These are phyloP conservation scores for Climacteris rufus DNA, from an alignment of 2,113 vertebrate species.

Conservation along the genomic window DNA sequence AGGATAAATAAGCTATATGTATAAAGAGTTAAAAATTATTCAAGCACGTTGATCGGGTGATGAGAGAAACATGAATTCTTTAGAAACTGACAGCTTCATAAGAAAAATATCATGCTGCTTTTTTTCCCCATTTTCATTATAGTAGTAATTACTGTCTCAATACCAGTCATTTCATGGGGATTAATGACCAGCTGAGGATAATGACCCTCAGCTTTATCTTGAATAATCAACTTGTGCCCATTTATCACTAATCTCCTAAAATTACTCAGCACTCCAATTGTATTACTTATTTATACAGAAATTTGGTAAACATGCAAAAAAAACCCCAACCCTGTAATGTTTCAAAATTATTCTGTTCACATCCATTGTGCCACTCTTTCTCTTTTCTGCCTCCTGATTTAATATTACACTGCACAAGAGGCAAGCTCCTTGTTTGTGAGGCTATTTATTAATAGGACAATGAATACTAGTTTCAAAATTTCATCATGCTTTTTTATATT, in stretches of 20 bases:
- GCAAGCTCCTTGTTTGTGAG: not conserved
- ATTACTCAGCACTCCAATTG: constrained; percentile 5
- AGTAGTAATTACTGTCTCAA: constrained; percentile 41
- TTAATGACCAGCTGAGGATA: constrained; percentile 51
- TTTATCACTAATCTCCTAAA: constrained; percentile 35
- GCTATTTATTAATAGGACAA: not conserved
- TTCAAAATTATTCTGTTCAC: not conserved
- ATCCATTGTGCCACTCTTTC: not conserved
- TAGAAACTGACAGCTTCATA: not conserved
- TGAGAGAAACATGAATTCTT: not conserved
- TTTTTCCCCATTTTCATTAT: not conserved
- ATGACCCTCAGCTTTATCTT: constrained; percentile 32
- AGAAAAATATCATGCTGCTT: constrained; percentile 13
- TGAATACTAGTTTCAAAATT: not conserved
- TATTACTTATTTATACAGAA: constrained; percentile 10
- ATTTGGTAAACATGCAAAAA: not conserved
- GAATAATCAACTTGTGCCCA: constrained; percentile 19
- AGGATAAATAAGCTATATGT: not conserved
- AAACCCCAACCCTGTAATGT: not conserved
- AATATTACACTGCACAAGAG: not conserved
- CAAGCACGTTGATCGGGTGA: not conserved
- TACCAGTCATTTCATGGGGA: constrained; percentile 31
- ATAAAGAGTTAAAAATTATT: not conserved
- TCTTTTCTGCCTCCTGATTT: not conserved
- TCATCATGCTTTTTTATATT: not conserved